These are phyloP conservation scores for Pseudocheirus occidentalis DNA, from an alignment of 2,797 vertebrate genomes.

Conservation along the genomic window DNA sequence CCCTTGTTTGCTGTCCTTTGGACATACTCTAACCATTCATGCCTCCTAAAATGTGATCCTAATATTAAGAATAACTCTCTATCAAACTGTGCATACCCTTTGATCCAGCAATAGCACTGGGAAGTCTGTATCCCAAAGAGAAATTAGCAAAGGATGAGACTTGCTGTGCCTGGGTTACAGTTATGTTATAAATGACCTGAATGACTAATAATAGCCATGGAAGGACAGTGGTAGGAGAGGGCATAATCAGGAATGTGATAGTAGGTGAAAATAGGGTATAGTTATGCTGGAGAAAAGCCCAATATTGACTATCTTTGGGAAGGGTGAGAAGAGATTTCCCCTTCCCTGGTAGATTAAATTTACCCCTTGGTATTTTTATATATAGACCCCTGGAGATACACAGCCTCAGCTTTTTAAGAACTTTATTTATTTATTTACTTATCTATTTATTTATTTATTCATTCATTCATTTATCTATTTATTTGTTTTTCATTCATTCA, in stretches of 20 bases:
- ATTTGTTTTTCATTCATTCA: too few species aligned
- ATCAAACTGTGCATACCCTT: neutral
- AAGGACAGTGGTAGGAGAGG: neutral
- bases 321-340: neutral
- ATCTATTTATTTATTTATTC: too few species aligned
- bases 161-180: neutral
- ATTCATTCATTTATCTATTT: too few species aligned
- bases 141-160: neutral
- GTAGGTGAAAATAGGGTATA: neutral
- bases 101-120: neutral
- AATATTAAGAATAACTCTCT: neutral
- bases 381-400: neutral
- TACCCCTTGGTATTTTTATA: neutral
- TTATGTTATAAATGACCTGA: neutral
- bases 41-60: neutral
- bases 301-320: neutral
- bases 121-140: neutral
- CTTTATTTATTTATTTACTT: too few species aligned
- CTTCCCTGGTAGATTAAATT: neutral
- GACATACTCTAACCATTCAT: neutral
- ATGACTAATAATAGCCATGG: neutral
- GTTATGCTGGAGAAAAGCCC: neutral
- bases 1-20: neutral
- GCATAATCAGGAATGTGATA: neutral
- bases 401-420: neutral